Evolutionary conservation across 2,888 invertebrate genomes (phyloP).

Genomic region (Leptinotarsa juncta): DNA sequence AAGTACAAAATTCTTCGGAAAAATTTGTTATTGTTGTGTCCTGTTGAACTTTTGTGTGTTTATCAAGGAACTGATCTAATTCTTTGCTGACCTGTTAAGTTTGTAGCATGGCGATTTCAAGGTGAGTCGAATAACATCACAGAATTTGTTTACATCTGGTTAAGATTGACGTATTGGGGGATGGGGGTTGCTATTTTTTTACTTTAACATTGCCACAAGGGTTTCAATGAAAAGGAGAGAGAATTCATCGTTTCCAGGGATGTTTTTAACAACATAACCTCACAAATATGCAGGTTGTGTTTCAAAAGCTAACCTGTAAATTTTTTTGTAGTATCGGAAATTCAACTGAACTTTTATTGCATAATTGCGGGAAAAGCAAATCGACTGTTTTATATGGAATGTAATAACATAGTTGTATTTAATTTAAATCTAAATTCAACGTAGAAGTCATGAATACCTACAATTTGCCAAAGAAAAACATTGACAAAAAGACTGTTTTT

Average conservation of each 20-base stretch:
- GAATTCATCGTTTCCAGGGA: not conserved
- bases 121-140: constrained; percentile 48
- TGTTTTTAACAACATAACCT: not conserved
- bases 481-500: too few relatives aligned
- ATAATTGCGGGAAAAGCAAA: too few relatives aligned
- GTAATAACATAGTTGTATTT: too few relatives aligned
- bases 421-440: too few relatives aligned
- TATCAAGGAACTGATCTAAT: not conserved
- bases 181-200: too few relatives aligned
- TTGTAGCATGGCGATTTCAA: constrained; percentile 59
- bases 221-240: not conserved
- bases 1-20: constrained; percentile 34
- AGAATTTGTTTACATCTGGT: constrained; percentile 2
- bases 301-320: too few relatives aligned
- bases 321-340: too few relatives aligned
- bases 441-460: too few relatives aligned
- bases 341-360: too few relatives aligned
- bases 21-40: constrained; percentile 44
- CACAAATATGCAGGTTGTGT: not conserved
- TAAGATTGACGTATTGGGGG: not conserved
- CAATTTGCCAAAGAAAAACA: too few relatives aligned
- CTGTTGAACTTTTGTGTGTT: constrained; percentile 33
- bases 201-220: too few relatives aligned
- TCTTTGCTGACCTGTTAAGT: not conserved
- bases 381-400: too few relatives aligned